Percentiles rank a stretch among this genome's conserved stretches.
These are phyloP conservation scores for Salvelinus sp. DNA, from an alignment of 2,113 vertebrate species.

Conservation along the genomic window DNA sequence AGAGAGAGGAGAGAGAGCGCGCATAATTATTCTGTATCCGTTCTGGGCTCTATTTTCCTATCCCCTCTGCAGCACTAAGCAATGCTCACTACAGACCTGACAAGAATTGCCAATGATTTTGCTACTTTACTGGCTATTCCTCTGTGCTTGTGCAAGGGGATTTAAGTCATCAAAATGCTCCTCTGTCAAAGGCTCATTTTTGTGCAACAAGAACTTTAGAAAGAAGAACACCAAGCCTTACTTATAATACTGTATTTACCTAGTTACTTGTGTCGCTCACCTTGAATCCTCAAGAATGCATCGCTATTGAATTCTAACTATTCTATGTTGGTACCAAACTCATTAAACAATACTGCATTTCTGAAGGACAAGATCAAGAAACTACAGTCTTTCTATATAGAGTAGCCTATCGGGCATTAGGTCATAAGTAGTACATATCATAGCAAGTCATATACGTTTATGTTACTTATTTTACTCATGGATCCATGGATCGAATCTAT, in stretches of 20 bases:
- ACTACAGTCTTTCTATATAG: no score
- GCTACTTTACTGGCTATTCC: slow-evolving; percentile 67
- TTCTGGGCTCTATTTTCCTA: slow-evolving; percentile 66
- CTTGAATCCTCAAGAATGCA: neutral
- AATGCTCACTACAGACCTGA: slow-evolving; percentile 70
- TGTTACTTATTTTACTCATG: no score
- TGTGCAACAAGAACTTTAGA: slow-evolving; percentile 68
- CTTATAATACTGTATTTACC: neutral
- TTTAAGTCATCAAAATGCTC: slow-evolving; percentile 54
- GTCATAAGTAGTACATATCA: no score
- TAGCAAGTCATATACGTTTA: no score
- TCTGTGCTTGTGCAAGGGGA: slow-evolving; percentile 71
- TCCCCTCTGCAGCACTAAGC: slow-evolving; percentile 69
- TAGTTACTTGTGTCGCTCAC: neutral
- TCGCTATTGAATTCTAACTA: no score
- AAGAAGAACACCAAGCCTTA: slow-evolving; percentile 34
- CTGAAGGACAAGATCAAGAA: slow-evolving; percentile 1
- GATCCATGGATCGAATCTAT: no score
- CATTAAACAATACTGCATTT: neutral
- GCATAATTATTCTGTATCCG: slow-evolving; percentile 65
- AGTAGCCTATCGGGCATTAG: no score
- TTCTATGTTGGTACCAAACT: neutral
- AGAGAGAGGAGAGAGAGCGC: neutral
- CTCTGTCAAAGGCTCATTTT: slow-evolving; percentile 62
- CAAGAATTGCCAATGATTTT: slow-evolving; percentile 76